phyloP scores from a whole-genome alignment of 1,140 invertebrate species.

The Heliconius himera region DNA sequence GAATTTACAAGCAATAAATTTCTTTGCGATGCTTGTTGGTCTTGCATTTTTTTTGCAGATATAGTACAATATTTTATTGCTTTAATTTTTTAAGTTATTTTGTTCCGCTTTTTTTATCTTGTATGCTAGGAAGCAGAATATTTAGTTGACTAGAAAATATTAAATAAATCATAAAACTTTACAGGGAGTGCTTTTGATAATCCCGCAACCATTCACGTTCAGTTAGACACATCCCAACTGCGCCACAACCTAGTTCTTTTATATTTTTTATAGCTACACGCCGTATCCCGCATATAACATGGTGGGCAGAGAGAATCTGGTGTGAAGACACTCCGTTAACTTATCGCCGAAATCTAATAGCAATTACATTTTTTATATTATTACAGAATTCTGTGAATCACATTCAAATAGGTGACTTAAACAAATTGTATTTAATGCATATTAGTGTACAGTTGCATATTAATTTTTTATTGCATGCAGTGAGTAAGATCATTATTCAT shows the following conservation, averaged over 20 bases:
- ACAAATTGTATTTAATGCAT: slow-evolving; percentile 27
- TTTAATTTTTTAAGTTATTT: too few relatives aligned
- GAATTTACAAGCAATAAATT: neutral
- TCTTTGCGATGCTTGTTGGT: neutral
- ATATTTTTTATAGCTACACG: too few relatives aligned
- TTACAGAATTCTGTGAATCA: slow-evolving; percentile 22
- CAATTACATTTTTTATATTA: neutral
- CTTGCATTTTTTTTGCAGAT: too few relatives aligned
- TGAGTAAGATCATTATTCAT: slow-evolving; percentile 42
- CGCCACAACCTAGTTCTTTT: neutral
- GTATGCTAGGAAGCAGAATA: too few relatives aligned
- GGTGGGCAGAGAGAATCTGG: too few relatives aligned
- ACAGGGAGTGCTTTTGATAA: neutral
- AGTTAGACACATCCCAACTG: neutral
- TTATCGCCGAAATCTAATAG: too few relatives aligned
- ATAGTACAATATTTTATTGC: too few relatives aligned
- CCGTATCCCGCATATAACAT: too few relatives aligned
- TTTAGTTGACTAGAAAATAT: too few relatives aligned
- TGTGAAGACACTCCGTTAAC: too few relatives aligned
- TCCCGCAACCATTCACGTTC: neutral
- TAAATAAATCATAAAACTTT: too few relatives aligned
- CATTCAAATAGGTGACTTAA: slow-evolving; percentile 35
- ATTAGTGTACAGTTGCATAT: slow-evolving; percentile 28
- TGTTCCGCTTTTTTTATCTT: too few relatives aligned
- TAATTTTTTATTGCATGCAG: slow-evolving; percentile 28